phyloP scores from a whole-genome alignment of 1,140 invertebrate genomes.

The Drosophila saltans region DNA sequence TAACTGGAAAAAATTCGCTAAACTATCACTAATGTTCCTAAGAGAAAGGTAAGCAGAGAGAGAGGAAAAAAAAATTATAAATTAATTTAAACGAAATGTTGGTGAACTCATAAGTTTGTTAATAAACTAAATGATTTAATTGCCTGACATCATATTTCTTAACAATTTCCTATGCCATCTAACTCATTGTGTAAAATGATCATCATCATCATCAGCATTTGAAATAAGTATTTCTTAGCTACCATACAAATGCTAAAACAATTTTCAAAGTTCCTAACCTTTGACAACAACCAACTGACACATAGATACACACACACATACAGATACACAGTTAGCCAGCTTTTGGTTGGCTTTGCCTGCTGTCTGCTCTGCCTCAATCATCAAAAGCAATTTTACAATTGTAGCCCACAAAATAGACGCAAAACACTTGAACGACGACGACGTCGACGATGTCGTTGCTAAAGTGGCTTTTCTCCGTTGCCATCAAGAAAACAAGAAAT shows the following conservation, averaged over 20 bases:
- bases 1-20: too few relatives aligned
- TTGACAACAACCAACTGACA: background rate
- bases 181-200: background rate
- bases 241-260: conserved; percentile 4
- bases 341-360: background rate
- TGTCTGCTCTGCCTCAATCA: conserved; percentile 5
- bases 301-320: background rate
- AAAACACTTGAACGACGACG: conserved; percentile 6
- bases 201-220: conserved; percentile 2
- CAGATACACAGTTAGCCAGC: too few relatives aligned
- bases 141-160: background rate
- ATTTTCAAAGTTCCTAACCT: conserved; percentile 7
- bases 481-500: background rate
- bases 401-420: conserved; percentile 15
- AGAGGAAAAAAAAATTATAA: too few relatives aligned
- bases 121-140: conserved; percentile 5
- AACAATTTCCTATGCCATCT: background rate
- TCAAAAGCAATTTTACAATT: conserved; percentile 22
- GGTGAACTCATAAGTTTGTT: background rate
- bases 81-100: background rate
- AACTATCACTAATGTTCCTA: too few relatives aligned
- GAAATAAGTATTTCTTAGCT: background rate
- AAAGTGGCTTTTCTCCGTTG: conserved; percentile 17
- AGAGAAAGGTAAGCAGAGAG: too few relatives aligned
- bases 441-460: conserved; percentile 3